A percentile compares a stretch with the other conserved stretches of the same genome.
Evolutionary conservation across 2,888 invertebrate genomes (phyloP).

Genomic region (Lasioglossum villosulum): DNA sequence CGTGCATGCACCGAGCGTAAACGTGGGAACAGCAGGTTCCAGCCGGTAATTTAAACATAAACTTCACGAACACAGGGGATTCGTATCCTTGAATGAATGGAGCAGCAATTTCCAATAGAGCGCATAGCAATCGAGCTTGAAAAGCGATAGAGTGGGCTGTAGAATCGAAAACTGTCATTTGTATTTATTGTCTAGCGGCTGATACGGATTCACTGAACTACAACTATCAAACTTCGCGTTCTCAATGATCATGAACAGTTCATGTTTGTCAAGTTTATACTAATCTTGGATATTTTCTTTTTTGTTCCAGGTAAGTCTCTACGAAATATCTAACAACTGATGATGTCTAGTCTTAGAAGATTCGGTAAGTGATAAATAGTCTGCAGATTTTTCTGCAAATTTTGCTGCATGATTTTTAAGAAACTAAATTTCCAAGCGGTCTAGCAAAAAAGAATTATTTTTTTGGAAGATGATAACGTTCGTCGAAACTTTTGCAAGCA

Average conservation of each 20-base stretch:
- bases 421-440: not conserved
- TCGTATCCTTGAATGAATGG: conserved; percentile 22
- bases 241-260: not conserved
- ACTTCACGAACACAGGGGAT: conserved; percentile 33
- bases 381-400: not conserved
- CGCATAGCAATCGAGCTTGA: not conserved
- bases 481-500: not conserved
- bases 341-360: not conserved
- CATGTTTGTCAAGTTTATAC: not conserved
- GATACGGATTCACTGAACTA: not conserved
- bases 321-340: not conserved
- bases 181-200: too few species aligned
- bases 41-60: conserved; percentile 42
- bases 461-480: not conserved
- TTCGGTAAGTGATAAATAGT: conserved; percentile 43
- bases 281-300: conserved; percentile 26
- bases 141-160: not conserved
- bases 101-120: conserved; percentile 22
- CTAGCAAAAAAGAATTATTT: not conserved
- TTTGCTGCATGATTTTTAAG: not conserved
- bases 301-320: conserved; percentile 71
- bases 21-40: conserved; percentile 63
- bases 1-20: conserved; percentile 62
- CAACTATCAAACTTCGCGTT: not conserved
- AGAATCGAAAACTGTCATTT: not conserved